phyloP scores from a whole-genome alignment of 2,888 invertebrate species.

The Esperia sulphurella region DNA sequence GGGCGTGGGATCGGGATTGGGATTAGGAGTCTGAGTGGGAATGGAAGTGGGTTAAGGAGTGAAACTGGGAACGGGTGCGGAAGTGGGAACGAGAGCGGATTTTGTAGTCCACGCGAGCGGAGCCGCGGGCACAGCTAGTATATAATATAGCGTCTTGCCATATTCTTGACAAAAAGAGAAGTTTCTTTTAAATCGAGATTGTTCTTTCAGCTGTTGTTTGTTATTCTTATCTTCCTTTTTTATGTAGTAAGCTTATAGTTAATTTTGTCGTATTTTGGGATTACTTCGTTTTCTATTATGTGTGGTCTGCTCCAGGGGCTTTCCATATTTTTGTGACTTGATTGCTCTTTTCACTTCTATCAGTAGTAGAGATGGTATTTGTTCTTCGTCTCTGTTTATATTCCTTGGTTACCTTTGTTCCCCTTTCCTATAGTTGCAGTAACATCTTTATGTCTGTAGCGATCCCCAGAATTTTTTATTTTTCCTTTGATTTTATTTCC shows the following conservation, averaged over 20 bases:
- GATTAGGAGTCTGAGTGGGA: too few relatives aligned
- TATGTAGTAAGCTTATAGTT: constrained; percentile 21
- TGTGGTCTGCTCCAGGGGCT: constrained; percentile 21
- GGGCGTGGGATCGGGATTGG: too few relatives aligned
- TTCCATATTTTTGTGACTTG: constrained; percentile 22
- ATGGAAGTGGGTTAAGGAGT: too few relatives aligned
- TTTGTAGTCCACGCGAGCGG: too few relatives aligned
- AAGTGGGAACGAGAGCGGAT: too few relatives aligned
- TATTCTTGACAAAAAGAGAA: too few relatives aligned
- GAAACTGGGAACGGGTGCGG: too few relatives aligned
- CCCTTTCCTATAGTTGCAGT: constrained; percentile 11
- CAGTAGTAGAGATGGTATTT: constrained; percentile 16
- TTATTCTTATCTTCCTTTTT: constrained; percentile 13
- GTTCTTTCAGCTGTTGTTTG: too few relatives aligned
- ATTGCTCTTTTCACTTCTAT: constrained; percentile 22
- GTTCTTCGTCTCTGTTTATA: constrained; percentile 8
- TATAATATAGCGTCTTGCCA: neutral
- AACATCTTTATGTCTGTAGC: constrained; percentile 12
- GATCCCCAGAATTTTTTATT: neutral
- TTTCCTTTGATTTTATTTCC: too few relatives aligned
- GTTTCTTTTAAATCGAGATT: neutral
- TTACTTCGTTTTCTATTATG: constrained; percentile 16
- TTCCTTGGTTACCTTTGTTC: too few relatives aligned
- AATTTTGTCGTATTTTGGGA: constrained; percentile 21
- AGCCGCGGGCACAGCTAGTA: too few relatives aligned